Evolutionary conservation across 1,140 invertebrate genomes (phyloP).

Genomic region (Coenobita brevimanus): DNA sequence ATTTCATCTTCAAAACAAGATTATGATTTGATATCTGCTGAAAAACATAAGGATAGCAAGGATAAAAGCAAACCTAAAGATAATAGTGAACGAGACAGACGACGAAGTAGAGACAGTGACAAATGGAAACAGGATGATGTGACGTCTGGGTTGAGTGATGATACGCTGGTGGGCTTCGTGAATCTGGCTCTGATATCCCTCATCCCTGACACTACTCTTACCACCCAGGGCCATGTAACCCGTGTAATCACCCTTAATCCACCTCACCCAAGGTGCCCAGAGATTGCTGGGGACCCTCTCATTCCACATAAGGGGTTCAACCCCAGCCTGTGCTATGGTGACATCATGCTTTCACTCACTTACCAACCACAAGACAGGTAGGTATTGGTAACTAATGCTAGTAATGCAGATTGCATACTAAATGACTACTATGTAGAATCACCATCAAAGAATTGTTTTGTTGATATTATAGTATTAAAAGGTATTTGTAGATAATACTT

Average conservation of each 20-base stretch:
- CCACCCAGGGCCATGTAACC: conserved; percentile 82
- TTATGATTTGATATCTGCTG: conserved; percentile 37
- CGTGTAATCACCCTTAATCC: conserved; percentile 77
- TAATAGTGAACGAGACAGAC: conserved; percentile 68
- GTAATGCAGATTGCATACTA: too few species aligned
- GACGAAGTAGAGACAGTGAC: conserved; percentile 71
- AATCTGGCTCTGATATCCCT: conserved; percentile 86
- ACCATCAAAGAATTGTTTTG: neutral
- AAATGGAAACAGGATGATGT: conserved; percentile 52
- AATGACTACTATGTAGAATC: too few species aligned
- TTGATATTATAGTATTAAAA: too few species aligned
- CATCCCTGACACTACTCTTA: conserved; percentile 85
- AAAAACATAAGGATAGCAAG: conserved; percentile 64
- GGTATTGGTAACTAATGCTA: too few species aligned
- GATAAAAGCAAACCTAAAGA: conserved; percentile 69
- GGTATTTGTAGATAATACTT: too few species aligned
- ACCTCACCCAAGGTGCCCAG: conserved; percentile 71
- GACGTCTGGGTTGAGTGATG: conserved; percentile 73
- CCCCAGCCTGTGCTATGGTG: conserved; percentile 90
- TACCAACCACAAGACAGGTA: conserved; percentile 72
- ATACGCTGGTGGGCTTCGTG: conserved; percentile 83
- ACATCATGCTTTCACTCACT: conserved; percentile 88
- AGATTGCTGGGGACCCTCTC: conserved; percentile 72
- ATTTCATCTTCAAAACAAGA: conserved; percentile 66
- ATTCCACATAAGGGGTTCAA: conserved; percentile 91